Percentiles rank a stretch among this genome's conserved stretches.
Evolutionary conservation across 2,888 invertebrate species (phyloP).

Genomic region (Hoplodrina ambigua): DNA sequence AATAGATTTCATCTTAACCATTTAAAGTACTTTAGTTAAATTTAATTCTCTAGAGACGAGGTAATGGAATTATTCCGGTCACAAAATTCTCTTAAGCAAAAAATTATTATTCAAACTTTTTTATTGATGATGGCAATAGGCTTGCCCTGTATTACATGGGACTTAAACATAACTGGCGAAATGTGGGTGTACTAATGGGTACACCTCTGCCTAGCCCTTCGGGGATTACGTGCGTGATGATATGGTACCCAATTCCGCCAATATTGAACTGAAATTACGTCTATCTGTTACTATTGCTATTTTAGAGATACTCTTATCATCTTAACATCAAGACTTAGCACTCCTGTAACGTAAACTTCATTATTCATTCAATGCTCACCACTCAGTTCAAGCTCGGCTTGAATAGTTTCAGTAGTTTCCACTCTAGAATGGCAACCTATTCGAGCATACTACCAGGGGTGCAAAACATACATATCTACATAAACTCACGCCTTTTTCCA

Average conservation of each 20-base stretch:
- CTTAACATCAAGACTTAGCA: constrained; percentile 17
- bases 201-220: too few species aligned
- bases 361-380: constrained; percentile 38
- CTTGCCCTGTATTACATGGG: too few species aligned
- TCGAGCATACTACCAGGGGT: background rate
- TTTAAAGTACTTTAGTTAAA: background rate
- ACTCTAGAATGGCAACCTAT: background rate
- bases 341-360: constrained; percentile 22
- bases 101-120: too few species aligned
- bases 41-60: background rate
- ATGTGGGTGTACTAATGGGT: too few species aligned
- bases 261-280: background rate
- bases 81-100: background rate
- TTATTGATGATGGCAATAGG: too few species aligned
- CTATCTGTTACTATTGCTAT: constrained; percentile 1
- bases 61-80: background rate
- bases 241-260: too few species aligned
- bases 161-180: too few species aligned
- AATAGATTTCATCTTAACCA: background rate
- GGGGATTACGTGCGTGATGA: too few species aligned
- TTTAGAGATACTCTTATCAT: constrained; percentile 26
- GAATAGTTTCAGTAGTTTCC: constrained; percentile 11
- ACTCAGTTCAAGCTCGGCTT: constrained; percentile 13
- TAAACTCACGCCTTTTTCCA: too few species aligned
- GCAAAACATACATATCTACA: constrained; percentile 20